These are phyloP conservation scores for Phyllopteryx taeniolatus DNA, from an alignment of 2,113 vertebrate species.

Conservation along the genomic window DNA sequence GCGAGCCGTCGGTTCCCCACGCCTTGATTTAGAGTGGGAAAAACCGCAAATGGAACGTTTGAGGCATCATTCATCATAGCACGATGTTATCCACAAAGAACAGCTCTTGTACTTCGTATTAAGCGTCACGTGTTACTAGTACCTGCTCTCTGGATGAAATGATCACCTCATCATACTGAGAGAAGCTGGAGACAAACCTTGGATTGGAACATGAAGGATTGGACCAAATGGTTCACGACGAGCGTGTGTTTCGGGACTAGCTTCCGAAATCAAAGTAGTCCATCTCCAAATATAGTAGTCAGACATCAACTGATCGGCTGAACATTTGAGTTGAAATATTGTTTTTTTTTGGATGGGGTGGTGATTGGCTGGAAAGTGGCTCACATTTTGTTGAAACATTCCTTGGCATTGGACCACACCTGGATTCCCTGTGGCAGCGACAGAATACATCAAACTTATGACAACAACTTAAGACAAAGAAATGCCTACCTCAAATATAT, in stretches of 20 bases:
- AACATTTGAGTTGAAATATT: conserved; percentile 9
- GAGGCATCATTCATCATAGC: not conserved
- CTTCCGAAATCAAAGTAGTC: conserved; percentile 21
- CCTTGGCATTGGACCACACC: conserved; percentile 94
- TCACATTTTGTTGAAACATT: conserved; percentile 97
- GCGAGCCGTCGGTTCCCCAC: not conserved
- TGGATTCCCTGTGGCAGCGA: conserved; percentile 83
- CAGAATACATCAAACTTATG: not conserved
- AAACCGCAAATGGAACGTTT: not conserved
- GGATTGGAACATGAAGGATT: conserved; percentile 11
- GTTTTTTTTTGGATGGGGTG: conserved; percentile 9
- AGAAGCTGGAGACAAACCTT: conserved; percentile 12
- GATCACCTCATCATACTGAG: not conserved
- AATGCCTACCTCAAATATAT: not conserved
- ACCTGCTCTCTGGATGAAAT: conserved; percentile 1
- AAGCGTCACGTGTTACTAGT: not conserved
- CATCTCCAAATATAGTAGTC: conserved; percentile 5
- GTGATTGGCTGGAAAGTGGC: conserved; percentile 23
- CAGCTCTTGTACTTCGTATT: not conserved
- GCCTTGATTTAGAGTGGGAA: not conserved
- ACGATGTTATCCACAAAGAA: conserved; percentile 4
- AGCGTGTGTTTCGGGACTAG: not conserved
- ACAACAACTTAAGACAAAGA: not conserved
- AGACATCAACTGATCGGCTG: conserved; percentile 7
- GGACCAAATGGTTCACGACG: not conserved